Evolutionary conservation across 2,113 vertebrate species (phyloP).

Genomic region (Erythrolamprus reginae): DNA sequence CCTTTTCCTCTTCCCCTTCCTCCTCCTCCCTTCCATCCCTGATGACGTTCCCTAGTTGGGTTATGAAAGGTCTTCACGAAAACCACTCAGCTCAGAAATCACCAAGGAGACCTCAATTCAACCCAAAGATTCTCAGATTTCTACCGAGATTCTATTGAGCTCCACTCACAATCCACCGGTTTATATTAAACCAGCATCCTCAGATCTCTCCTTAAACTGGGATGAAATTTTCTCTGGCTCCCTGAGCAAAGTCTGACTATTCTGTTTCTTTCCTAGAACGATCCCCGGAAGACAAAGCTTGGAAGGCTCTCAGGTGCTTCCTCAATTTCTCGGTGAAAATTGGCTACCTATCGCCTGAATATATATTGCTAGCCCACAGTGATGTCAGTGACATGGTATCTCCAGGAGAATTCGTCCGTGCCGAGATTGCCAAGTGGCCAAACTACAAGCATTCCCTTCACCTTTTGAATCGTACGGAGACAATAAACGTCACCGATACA

Average conservation of each 20-base stretch:
- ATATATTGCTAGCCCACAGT: background rate
- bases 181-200: background rate
- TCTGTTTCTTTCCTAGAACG: background rate
- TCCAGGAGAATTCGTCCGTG: background rate
- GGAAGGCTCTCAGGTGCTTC: constrained; percentile 8
- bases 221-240: background rate
- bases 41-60: background rate
- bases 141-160: background rate
- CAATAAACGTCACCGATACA: background rate
- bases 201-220: background rate
- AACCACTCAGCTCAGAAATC: background rate
- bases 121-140: background rate
- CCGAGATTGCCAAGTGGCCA: background rate
- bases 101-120: background rate
- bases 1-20: background rate
- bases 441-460: constrained; percentile 6
- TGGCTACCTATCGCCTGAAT: background rate
- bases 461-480: background rate
- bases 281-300: background rate
- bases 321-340: background rate
- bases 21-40: background rate
- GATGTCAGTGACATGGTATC: background rate
- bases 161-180: background rate
- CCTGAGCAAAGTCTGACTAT: fast-evolving
- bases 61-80: background rate